These are phyloP conservation scores for Eudasyphora cyanicolor DNA, from an alignment of 2,888 invertebrate species.

Conservation along the genomic window DNA sequence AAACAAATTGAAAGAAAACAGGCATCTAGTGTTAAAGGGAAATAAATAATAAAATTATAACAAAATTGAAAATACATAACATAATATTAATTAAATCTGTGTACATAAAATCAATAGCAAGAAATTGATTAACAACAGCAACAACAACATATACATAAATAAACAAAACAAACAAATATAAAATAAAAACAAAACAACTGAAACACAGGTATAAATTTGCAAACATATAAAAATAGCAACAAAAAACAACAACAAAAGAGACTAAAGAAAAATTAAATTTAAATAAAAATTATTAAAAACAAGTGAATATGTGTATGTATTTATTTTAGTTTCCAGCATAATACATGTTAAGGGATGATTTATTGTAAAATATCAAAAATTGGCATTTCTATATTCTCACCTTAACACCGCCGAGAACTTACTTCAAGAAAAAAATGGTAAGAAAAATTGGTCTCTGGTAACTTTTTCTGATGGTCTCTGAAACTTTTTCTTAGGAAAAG, in stretches of 20 bases:
- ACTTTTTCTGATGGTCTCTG: no score
- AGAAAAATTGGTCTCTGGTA: no score
- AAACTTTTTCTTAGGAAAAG: no score
- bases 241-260: constrained; percentile 66
- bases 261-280: constrained; percentile 71
- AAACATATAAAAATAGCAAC: constrained; percentile 52
- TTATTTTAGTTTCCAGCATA: no score
- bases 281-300: constrained; percentile 73
- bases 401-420: no score
- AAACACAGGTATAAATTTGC: constrained; percentile 60
- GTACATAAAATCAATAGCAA: constrained; percentile 58
- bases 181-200: constrained; percentile 5
- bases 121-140: background rate
- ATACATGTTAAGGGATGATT: no score
- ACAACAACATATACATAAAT: background rate
- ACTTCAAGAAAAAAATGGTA: no score
- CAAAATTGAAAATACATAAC: constrained; percentile 41
- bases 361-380: no score
- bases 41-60: constrained; percentile 21
- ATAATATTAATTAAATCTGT: constrained; percentile 34
- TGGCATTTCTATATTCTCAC: no score
- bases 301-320: background rate
- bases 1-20: constrained; percentile 38
- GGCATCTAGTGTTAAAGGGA: constrained; percentile 61
- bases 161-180: no score